Percentiles rank a stretch among this genome's conserved stretches.
Conservation (phyloP, 2,797 vertebrate species). For the Tangara arthus region DNA sequence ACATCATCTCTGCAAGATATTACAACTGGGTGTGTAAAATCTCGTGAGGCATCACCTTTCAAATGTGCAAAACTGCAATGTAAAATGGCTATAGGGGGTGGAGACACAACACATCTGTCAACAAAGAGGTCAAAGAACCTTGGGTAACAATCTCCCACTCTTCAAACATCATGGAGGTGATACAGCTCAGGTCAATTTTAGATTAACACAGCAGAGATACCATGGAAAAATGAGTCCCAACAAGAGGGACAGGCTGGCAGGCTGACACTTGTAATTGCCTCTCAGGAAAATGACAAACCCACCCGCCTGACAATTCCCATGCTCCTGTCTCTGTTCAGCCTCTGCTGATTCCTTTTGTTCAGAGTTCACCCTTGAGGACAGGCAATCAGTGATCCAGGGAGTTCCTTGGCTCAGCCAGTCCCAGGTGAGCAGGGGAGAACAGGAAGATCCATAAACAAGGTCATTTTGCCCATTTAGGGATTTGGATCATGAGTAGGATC, state of each 20-base stretch:
- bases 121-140: not conserved
- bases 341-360: not conserved
- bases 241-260: not conserved
- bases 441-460: not conserved
- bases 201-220: not conserved
- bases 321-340: not conserved
- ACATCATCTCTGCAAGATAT: not conserved
- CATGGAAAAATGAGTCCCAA: not conserved
- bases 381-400: not conserved
- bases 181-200: not conserved
- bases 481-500: not conserved
- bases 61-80: not conserved
- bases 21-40: not conserved
- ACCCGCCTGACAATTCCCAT: rapidly evolving
- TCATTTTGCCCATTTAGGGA: not conserved
- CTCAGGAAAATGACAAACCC: not conserved
- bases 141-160: not conserved
- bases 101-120: rapidly evolving
- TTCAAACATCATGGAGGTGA: not conserved
- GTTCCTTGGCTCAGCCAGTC: not conserved
- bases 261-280: not conserved
- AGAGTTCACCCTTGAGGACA: not conserved
- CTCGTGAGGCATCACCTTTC: not conserved
- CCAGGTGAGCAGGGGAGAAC: not conserved
- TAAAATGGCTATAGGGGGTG: not conserved